Evolutionary conservation across 2,888 invertebrate species (phyloP), one percentile per base, ranked within the genome.

Genomic region (Drosophila heteroneura): DNA sequence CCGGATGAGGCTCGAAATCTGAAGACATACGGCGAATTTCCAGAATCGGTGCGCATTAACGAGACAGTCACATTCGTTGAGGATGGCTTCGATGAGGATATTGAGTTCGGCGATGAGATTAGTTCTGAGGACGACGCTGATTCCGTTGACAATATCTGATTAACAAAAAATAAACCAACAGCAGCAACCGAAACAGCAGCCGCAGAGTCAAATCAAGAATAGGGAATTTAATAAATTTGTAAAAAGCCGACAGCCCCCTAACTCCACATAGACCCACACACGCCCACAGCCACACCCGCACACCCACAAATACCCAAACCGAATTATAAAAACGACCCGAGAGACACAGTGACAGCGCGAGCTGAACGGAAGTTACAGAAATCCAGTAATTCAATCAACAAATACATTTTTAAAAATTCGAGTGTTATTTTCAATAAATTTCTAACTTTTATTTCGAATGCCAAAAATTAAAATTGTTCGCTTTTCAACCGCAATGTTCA

Each of bases 1-100:
- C 97, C 99, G 35, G 99, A 99, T 93, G 99, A 99, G 94, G 99
- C 99, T 57, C 96, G 99, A 93, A 99, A 99, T 95, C 95, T 99
- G 93, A 99, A 99, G 95, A 98, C 99, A 47, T 99, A 99, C 92
- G 99, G 99, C 91, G 99, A 99, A 95, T 97, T 99, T 94, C 99
- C 99, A 71, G 99, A 99, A 95, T 97, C 98, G 91, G 98, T 98
- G 85, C 97, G 98, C 94, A 98, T 99, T 95, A 99, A 98, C 94
- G 99, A 99, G 93, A 98, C 97, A 81, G 97, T 98, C 91, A 98
- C 98, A 78, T 98, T 98, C 93, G 97, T 98, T 82, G 98, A 98
- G 92, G 98, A 98, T 94, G 98, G 98, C 89, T 96, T 97, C 92
- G 98, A 98, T 94, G 98, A 99, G 94, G 98, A 98, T 93, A 98